phyloP scores from a whole-genome alignment of 2,113 vertebrate species.

The Amblyopsis rosae region DNA sequence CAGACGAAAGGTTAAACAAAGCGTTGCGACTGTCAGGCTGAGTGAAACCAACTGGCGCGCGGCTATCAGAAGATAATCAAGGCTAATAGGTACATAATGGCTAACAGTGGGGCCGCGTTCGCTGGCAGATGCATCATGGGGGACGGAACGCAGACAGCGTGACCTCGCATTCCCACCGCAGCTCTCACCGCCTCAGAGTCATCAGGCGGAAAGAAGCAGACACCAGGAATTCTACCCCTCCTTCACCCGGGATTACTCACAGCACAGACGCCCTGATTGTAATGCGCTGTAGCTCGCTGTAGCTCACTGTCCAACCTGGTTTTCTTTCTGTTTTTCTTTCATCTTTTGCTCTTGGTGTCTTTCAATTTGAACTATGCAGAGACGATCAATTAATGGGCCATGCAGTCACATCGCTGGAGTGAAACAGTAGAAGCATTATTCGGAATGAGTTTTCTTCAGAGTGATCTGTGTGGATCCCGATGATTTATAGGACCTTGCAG shows the following conservation, averaged over 20 bases:
- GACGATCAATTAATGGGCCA: slow-evolving; percentile 24
- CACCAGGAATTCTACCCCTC: slow-evolving; percentile 57
- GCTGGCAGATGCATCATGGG: slow-evolving; percentile 86
- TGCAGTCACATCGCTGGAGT: slow-evolving; percentile 52
- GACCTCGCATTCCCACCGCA: slow-evolving; percentile 80
- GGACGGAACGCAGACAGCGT: slow-evolving; percentile 85
- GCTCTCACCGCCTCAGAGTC: slow-evolving; percentile 58
- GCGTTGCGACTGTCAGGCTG: slow-evolving; percentile 90
- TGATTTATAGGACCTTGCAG: slow-evolving; percentile 46
- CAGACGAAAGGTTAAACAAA: slow-evolving; percentile 96
- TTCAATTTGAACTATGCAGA: slow-evolving; percentile 31
- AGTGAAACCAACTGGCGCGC: slow-evolving; percentile 93
- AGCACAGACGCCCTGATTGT: slow-evolving; percentile 34
- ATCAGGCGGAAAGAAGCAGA: slow-evolving; percentile 63
- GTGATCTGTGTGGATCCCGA: slow-evolving; percentile 26
- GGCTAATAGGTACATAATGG: slow-evolving; percentile 98
- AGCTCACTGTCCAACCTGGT: slow-evolving; percentile 1
- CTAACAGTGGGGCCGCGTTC: slow-evolving; percentile 88
- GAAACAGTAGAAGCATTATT: slow-evolving; percentile 55
- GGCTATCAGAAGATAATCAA: slow-evolving; percentile 96
- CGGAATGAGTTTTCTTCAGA: slow-evolving; percentile 35
- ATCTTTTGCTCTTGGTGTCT: slow-evolving; percentile 29
- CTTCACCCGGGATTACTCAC: slow-evolving; percentile 48
- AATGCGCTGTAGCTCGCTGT: slow-evolving; percentile 18
- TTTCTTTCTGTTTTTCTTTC: slow-evolving; percentile 9